Conservation (phyloP, 2,797 vertebrate genomes). For the Pteronotus mesoamericanus region DNA sequence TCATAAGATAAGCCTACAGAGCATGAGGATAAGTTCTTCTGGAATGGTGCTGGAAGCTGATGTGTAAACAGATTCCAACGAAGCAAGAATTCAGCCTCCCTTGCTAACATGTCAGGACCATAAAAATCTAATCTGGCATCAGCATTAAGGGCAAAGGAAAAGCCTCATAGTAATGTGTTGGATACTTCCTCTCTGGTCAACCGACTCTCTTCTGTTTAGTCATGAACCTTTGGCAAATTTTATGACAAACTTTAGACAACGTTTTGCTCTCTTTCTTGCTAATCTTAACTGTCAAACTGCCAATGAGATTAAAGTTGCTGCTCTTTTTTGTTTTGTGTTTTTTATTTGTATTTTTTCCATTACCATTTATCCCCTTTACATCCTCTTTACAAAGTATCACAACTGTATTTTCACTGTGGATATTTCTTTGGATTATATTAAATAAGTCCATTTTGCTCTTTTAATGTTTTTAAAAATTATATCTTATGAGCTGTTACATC, state of each 20-base stretch:
- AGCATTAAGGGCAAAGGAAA: not conserved
- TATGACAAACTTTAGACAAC: not conserved
- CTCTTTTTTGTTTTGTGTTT: not conserved
- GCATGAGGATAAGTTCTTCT: not conserved
- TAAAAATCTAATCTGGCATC: too few relatives aligned
- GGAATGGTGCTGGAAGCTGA: not conserved
- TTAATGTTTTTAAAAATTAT: not conserved
- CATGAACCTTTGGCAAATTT: not conserved
- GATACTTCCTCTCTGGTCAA: not conserved
- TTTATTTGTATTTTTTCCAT: not conserved
- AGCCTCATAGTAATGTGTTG: not conserved
- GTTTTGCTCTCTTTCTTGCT: not conserved
- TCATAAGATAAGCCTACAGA: not conserved
- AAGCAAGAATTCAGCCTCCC: not conserved
- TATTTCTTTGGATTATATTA: not conserved
- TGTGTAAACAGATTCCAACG: not conserved
- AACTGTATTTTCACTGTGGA: not conserved
- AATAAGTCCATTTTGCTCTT: not conserved
- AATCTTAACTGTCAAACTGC: not conserved
- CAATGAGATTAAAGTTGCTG: not conserved
- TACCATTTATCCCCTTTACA: not conserved
- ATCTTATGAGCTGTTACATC: not conserved
- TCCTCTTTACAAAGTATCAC: not conserved
- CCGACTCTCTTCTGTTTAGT: not conserved
- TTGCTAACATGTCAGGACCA: not conserved